Conservation (phyloP, 2,888 invertebrate genomes). For the Nasonovia ribisnigri region DNA sequence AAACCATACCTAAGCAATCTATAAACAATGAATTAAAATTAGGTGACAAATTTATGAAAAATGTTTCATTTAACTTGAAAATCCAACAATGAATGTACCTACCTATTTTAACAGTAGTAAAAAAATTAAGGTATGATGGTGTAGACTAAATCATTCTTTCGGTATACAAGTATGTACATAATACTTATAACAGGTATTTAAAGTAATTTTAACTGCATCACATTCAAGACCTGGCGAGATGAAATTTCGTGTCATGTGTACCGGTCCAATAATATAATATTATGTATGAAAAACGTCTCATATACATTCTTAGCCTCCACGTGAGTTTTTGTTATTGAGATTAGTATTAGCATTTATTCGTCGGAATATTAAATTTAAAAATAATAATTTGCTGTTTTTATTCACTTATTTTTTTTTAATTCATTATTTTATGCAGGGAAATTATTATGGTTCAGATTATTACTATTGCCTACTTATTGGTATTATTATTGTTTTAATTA, state of each 20-base stretch:
- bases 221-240: not conserved
- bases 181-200: not conserved
- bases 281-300: not conserved
- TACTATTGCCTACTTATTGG: not conserved
- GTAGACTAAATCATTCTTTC: not conserved
- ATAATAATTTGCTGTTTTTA: not conserved
- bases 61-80: not conserved
- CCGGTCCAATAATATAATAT: not conserved
- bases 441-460: not conserved
- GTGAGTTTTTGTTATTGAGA: not conserved
- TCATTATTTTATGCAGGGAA: not conserved
- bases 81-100: not conserved
- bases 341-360: not conserved
- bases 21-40: not conserved
- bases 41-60: not conserved
- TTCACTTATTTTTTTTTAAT: not conserved
- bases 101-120: not conserved
- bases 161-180: not conserved
- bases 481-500: not conserved
- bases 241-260: not conserved
- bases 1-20: too few relatives aligned
- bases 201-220: not conserved
- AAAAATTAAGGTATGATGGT: not conserved
- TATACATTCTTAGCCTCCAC: not conserved
- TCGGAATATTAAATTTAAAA: not conserved